A percentile compares a stretch with the other conserved stretches of the same genome.
phyloP scores from a whole-genome alignment of 2,113 vertebrate species.

The Hydrolagus affinis region DNA sequence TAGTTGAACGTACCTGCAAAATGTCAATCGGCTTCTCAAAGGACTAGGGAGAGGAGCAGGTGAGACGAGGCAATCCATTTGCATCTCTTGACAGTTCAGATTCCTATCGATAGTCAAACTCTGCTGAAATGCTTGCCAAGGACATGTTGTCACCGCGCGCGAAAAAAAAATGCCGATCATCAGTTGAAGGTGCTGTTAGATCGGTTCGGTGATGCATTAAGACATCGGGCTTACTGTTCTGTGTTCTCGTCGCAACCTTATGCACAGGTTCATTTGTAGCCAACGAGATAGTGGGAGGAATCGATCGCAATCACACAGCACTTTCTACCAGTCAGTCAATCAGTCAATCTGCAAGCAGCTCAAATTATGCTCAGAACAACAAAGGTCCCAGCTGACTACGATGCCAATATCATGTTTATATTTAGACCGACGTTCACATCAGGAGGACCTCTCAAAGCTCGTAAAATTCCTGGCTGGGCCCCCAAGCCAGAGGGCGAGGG shows the following conservation, averaged over 20 bases:
- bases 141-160: no score
- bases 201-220: background rate
- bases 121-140: background rate
- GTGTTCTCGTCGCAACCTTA: background rate
- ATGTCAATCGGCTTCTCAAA: background rate
- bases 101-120: background rate
- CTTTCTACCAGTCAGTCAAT: background rate
- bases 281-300: background rate
- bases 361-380: no score
- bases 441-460: no score
- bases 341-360: background rate
- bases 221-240: background rate
- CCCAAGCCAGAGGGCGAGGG: no score
- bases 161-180: background rate
- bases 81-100: background rate
- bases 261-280: background rate
- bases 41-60: background rate
- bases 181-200: background rate
- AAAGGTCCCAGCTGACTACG: no score
- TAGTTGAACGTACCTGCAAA: no score
- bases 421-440: no score
- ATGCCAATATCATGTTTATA: no score
- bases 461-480: no score
- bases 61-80: background rate
- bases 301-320: background rate